Conservation (phyloP, 1,140 invertebrate genomes). For the Euura saliciscinereae region DNA sequence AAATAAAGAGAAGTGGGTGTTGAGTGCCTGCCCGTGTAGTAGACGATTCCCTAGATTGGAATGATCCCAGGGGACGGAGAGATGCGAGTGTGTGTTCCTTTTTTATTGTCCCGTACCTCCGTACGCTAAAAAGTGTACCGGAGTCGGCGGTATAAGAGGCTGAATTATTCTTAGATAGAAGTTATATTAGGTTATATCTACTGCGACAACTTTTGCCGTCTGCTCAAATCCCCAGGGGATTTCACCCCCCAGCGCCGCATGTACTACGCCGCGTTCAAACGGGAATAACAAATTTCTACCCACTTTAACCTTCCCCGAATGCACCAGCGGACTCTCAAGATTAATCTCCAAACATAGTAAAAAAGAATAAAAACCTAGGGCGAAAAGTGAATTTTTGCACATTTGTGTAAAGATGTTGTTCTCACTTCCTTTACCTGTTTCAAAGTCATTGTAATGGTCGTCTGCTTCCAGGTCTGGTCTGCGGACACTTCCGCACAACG, state of each 20-base stretch:
- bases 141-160: not conserved
- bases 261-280: not conserved
- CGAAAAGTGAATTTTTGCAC: too few species aligned
- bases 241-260: not conserved
- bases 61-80: not conserved
- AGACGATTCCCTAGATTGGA: not conserved
- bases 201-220: not conserved
- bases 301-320: too few species aligned
- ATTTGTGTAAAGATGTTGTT: too few species aligned
- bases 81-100: not conserved
- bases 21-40: not conserved
- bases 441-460: constrained; percentile 23
- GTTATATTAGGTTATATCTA: constrained; percentile 7
- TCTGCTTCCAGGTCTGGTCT: constrained; percentile 76
- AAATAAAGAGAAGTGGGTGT: not conserved
- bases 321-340: too few species aligned
- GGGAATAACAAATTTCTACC: not conserved
- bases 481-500: constrained; percentile 80
- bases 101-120: not conserved
- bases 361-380: too few species aligned
- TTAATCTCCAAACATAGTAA: too few species aligned
- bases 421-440: too few species aligned
- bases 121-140: not conserved
- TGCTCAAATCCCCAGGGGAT: not conserved
- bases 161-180: not conserved